phyloP scores from a whole-genome alignment of 2,113 vertebrate species.

The Corythornis cristatus region DNA sequence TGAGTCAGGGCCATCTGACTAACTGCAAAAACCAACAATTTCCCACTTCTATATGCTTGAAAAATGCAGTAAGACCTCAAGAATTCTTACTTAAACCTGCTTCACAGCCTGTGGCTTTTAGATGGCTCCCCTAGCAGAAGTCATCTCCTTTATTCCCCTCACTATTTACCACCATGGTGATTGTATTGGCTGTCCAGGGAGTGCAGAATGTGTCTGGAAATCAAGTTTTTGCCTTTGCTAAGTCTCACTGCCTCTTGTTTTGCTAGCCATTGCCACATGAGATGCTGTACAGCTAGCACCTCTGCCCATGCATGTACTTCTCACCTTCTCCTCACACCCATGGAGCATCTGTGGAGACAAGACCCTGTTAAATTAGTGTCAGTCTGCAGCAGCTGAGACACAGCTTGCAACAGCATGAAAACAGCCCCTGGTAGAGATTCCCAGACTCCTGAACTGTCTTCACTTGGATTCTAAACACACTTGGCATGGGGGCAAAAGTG shows the following conservation, averaged over 20 bases:
- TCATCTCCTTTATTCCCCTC: neutral
- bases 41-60: neutral
- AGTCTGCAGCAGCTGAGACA: neutral
- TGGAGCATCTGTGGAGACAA: neutral
- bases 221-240: neutral
- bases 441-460: neutral
- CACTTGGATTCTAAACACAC: neutral
- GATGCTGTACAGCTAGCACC: neutral
- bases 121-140: neutral
- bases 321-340: neutral
- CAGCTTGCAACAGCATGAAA: neutral
- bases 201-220: neutral
- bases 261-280: neutral
- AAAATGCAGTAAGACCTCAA: constrained; percentile 11
- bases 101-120: neutral
- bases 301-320: neutral
- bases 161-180: neutral
- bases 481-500: neutral
- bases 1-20: constrained; percentile 52
- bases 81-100: neutral
- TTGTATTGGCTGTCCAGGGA: neutral
- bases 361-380: neutral
- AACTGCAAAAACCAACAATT: neutral
- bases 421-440: neutral
- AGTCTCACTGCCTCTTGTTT: neutral